phyloP scores from a whole-genome alignment of 2,113 vertebrate species.

The Naja naja region DNA sequence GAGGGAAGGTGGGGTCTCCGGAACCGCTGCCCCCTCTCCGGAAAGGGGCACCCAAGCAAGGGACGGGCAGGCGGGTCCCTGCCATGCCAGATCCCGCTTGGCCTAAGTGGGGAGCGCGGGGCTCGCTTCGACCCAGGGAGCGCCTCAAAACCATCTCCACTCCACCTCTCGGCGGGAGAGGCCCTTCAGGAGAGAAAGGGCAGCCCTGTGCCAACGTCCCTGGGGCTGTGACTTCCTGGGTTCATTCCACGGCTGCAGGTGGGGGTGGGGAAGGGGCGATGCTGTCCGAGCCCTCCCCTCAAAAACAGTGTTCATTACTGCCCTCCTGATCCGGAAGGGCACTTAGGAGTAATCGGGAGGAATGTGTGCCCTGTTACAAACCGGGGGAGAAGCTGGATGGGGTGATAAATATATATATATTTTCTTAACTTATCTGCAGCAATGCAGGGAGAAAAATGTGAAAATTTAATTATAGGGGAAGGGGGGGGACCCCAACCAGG shows the following conservation, averaged over 20 bases:
- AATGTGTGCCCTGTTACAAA: constrained; percentile 10
- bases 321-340: constrained; percentile 41
- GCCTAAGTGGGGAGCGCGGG: constrained; percentile 2
- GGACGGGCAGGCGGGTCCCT: background rate
- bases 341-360: constrained; percentile 37
- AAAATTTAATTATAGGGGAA: constrained; percentile 10
- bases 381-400: constrained; percentile 14
- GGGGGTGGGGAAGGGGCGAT: background rate
- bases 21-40: background rate
- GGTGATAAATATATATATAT: constrained; percentile 16
- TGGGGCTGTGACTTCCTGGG: constrained; percentile 1
- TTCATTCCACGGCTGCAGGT: constrained; percentile 30
- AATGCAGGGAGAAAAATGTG: constrained; percentile 59
- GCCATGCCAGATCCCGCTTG: too few relatives aligned
- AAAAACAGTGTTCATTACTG: background rate
- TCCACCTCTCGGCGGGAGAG: background rate
- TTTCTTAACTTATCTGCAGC: constrained; percentile 55
- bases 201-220: background rate
- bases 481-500: background rate
- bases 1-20: background rate
- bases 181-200: constrained; percentile 1
- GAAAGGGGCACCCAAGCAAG: background rate
- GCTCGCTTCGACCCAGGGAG: constrained; percentile 26
- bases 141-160: background rate
- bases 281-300: background rate